phyloP scores from a whole-genome alignment of 2,888 invertebrate genomes.

The Diploptera punctata region DNA sequence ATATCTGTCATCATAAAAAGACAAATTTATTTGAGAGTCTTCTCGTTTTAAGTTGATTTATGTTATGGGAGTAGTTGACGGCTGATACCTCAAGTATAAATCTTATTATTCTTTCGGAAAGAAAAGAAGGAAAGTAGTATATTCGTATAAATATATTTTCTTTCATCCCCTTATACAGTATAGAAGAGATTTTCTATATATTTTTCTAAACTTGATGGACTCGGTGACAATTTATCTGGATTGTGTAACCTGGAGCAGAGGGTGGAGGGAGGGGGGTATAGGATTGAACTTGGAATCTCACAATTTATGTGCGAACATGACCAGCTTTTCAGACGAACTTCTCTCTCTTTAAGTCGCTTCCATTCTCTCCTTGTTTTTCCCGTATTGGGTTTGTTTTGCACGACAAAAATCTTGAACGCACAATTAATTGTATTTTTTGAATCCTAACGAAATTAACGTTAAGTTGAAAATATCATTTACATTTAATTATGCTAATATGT shows the following conservation, averaged over 20 bases:
- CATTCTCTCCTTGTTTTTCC: no score
- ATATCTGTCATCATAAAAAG: no score
- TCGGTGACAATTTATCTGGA: conserved; percentile 39
- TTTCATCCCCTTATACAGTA: conserved; percentile 4
- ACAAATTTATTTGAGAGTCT: no score
- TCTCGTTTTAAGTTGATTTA: no score
- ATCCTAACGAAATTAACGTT: no score
- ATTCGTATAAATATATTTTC: conserved; percentile 29
- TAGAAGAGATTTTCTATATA: conserved; percentile 30
- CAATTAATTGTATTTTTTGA: no score
- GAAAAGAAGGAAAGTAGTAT: background rate
- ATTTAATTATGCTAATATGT: no score
- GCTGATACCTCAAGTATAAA: conserved; percentile 26
- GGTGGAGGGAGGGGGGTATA: conserved; percentile 12
- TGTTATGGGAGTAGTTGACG: background rate
- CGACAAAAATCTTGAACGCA: no score
- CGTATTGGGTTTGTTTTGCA: no score
- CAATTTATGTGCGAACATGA: conserved; percentile 44
- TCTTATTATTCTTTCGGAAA: conserved; percentile 15
- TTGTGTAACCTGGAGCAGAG: conserved; percentile 20
- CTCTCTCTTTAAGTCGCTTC: background rate
- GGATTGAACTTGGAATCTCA: conserved; percentile 36
- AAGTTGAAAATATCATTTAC: no score
- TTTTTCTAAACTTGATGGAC: conserved; percentile 35
- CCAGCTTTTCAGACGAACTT: conserved; percentile 38